Evolutionary conservation across 2,797 vertebrate species (phyloP), one percentile per base, ranked within the genome.

Genomic region (Danio aesculapii): DNA sequence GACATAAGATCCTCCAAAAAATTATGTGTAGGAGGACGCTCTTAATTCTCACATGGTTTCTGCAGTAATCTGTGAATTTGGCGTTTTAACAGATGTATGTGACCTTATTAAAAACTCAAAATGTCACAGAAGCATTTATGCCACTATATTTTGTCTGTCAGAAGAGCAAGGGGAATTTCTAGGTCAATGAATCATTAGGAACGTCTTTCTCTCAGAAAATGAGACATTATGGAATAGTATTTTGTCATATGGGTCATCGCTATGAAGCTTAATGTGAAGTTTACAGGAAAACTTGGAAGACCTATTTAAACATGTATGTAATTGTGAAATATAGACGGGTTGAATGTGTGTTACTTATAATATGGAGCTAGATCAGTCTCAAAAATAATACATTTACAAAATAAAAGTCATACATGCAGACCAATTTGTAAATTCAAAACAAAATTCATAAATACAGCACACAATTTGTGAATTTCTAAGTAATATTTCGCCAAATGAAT

Each of bases 1-100:
- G 77, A 80, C 77, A 84, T 21, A n/a, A 49, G 66, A 79, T n/a
- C 16, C 68, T 76, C 43, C 69, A 49, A 57, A 41, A 47, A 12
- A 9, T 11, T 19, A 73, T 47, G 3, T 75, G 16, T 16, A 66
- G 61, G 52, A 66, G 61, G 69, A 66, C 4, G 11, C 44, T 75
- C 21, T 50, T 67, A 75, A 75, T 75, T 59, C 71, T 67, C 62
- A 58, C 0, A 81, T 46, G 43, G 14, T 66, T 64, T 66, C 13
- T 55, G 59, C 49, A 64, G 49, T 63, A 55, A 21, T 63, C 53
- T 59, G 14, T 10, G 19, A 64, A 71, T 41, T 73, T 43, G 41
- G 14, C 44, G 17, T 39, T 30, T 8, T 63, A 21, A 62, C 1
- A 0, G 61, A 41, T 72, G 6, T n/a, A 52, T 59, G 53, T 77